These are phyloP conservation scores for Drosophila rufa DNA, from an alignment of 1,140 invertebrate species.

Conservation along the genomic window DNA sequence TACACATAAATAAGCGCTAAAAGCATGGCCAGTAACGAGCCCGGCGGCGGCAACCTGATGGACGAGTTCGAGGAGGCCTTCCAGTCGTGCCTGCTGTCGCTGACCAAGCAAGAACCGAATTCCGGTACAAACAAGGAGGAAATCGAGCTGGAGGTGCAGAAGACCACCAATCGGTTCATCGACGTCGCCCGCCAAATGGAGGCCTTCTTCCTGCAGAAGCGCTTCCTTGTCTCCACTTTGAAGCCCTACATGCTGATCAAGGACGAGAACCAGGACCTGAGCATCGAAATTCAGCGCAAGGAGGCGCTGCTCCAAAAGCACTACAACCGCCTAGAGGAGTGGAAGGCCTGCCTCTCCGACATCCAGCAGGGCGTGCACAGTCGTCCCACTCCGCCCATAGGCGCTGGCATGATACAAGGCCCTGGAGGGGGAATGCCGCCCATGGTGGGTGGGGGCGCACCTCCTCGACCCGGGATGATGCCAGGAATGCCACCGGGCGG, in stretches of 20 bases:
- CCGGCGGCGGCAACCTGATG: slow-evolving; percentile 92
- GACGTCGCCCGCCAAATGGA: slow-evolving; percentile 97
- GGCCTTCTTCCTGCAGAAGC: slow-evolving; percentile 96
- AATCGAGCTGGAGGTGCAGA: slow-evolving; percentile 93
- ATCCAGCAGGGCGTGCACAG: slow-evolving; percentile 85
- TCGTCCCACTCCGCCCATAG: slow-evolving; percentile 62
- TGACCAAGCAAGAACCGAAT: slow-evolving; percentile 92
- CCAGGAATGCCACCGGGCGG: slow-evolving; percentile 59
- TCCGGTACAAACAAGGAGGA: slow-evolving; percentile 92
- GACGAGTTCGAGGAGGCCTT: slow-evolving; percentile 95
- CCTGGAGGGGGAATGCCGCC: slow-evolving; percentile 55
- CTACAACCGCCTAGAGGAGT: slow-evolving; percentile 95
- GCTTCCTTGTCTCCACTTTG: slow-evolving; percentile 94
- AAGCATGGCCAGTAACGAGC: slow-evolving; percentile 91
- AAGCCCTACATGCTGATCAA: slow-evolving; percentile 96
- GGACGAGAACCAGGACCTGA: slow-evolving; percentile 95
- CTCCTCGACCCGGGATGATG: slow-evolving; percentile 62
- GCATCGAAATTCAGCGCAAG: slow-evolving; percentile 93
- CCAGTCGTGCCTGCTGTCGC: slow-evolving; percentile 93
- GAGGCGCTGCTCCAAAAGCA: slow-evolving; percentile 95
- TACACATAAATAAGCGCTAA: not conserved
- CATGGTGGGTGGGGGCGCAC: slow-evolving; percentile 54
- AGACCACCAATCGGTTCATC: slow-evolving; percentile 93
- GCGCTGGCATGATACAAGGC: slow-evolving; percentile 40
- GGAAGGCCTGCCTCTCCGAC: slow-evolving; percentile 94